Conservation (phyloP, 1,140 invertebrate genomes). For the Euschistus heros region DNA sequence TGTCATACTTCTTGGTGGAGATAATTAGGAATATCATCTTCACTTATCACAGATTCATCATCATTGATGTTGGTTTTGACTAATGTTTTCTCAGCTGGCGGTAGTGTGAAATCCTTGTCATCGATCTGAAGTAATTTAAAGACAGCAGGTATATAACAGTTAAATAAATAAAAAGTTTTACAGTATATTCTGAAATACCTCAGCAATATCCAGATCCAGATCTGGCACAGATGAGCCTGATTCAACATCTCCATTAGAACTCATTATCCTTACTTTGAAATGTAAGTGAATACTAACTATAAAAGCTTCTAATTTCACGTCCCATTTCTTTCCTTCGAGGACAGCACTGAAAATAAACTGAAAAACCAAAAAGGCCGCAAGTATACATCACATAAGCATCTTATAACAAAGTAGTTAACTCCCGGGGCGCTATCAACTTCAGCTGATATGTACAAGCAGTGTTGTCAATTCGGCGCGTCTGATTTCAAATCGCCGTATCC, state of each 20-base stretch:
- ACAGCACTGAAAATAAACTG: too few relatives aligned
- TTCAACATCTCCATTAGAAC: constrained; percentile 24
- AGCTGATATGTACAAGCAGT: too few relatives aligned
- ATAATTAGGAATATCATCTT: constrained; percentile 37
- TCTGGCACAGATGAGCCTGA: constrained; percentile 16
- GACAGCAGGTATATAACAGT: neutral
- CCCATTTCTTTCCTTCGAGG: too few relatives aligned
- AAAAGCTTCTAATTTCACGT: neutral
- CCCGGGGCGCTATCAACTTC: too few relatives aligned
- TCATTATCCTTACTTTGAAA: constrained; percentile 11
- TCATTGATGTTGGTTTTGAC: constrained; percentile 78
- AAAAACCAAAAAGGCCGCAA: too few relatives aligned
- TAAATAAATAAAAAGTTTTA: neutral
- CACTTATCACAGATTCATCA: constrained; percentile 46
- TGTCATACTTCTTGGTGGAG: constrained; percentile 32
- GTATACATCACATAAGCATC: too few relatives aligned
- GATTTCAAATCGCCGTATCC: too few relatives aligned
- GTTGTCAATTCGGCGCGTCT: too few relatives aligned
- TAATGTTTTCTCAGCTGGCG: constrained; percentile 62
- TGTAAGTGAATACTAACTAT: neutral
- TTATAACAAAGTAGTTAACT: too few relatives aligned
- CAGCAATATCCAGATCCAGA: constrained; percentile 23
- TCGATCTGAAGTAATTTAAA: constrained; percentile 47
- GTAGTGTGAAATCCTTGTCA: constrained; percentile 74
- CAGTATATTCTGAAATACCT: constrained; percentile 8